phyloP scores from a whole-genome alignment of 2,888 invertebrate species.

The Pseudoips prasinana region DNA sequence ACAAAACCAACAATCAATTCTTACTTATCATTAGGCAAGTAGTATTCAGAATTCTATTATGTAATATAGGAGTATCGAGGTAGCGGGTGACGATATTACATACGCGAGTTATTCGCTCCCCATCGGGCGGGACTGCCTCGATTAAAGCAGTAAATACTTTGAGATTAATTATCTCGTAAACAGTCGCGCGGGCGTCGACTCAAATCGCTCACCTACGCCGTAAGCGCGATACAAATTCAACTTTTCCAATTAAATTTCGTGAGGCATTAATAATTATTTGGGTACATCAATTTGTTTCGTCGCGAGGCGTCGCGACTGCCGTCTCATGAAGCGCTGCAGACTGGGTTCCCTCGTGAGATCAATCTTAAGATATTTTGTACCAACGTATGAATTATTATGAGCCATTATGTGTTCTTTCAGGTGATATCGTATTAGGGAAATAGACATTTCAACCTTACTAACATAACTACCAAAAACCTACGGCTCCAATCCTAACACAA shows the following conservation, averaged over 20 bases:
- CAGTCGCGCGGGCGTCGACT: conserved; percentile 71
- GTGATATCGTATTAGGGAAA: no score
- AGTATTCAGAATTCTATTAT: no score
- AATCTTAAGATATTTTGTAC: conserved; percentile 15
- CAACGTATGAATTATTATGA: no score
- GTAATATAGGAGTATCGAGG: conserved; percentile 35
- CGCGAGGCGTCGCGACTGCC: conserved; percentile 58
- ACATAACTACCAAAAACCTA: no score
- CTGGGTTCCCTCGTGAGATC: conserved; percentile 32
- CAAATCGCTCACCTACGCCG: conserved; percentile 80
- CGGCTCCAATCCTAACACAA: no score
- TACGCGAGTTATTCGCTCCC: conserved; percentile 77
- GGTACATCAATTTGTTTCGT: conserved; percentile 83
- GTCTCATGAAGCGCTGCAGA: conserved; percentile 42
- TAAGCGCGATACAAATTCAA: conserved; percentile 82
- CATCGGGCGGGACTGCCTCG: conserved; percentile 72
- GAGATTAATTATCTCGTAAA: conserved; percentile 83
- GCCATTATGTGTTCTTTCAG: no score
- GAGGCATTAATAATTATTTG: conserved; percentile 83
- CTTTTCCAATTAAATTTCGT: conserved; percentile 84
- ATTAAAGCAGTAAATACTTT: conserved; percentile 82
- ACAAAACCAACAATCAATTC: no score
- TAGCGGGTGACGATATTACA: conserved; percentile 69
- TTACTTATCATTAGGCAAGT: no score
- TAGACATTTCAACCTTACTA: no score